Conservation (phyloP, 2,888 invertebrate genomes). For the Gymnocheta viridis region DNA sequence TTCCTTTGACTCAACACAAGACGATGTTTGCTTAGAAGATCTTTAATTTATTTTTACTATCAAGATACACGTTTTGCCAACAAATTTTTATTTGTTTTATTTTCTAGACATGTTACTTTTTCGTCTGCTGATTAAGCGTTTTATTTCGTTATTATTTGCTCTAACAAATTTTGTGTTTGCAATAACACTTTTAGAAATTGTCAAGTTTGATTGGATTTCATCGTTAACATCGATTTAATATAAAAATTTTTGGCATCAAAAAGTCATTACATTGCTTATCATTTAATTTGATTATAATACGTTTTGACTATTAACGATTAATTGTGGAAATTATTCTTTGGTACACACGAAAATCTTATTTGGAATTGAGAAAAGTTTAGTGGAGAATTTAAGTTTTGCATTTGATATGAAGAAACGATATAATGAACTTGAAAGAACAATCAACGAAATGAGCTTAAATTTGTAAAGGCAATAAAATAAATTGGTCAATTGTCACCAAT, state of each 20-base stretch:
- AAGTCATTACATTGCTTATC: slow-evolving; percentile 35
- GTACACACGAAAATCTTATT: neutral
- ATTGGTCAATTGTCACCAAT: too few relatives aligned
- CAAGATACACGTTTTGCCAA: slow-evolving; percentile 56
- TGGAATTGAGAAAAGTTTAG: neutral
- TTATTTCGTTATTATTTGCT: neutral
- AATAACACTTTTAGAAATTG: neutral
- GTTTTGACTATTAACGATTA: neutral
- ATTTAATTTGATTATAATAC: slow-evolving; percentile 32
- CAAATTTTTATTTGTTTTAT: neutral
- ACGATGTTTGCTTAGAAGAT: neutral
- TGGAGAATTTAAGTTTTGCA: too few relatives aligned
- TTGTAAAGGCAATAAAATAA: too few relatives aligned
- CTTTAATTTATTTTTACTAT: slow-evolving; percentile 6
- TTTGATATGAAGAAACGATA: too few relatives aligned
- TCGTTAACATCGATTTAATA: neutral
- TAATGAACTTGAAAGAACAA: too few relatives aligned
- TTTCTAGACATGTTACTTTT: neutral
- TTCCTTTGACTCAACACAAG: neutral
- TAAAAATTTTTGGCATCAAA: neutral
- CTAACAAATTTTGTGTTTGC: neutral
- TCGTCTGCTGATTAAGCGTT: neutral
- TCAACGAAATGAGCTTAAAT: too few relatives aligned
- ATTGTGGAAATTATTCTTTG: neutral
- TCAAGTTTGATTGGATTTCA: neutral